Evolutionary conservation across 2,113 vertebrate genomes (phyloP).

Genomic region (Alaudala cheleensis): DNA sequence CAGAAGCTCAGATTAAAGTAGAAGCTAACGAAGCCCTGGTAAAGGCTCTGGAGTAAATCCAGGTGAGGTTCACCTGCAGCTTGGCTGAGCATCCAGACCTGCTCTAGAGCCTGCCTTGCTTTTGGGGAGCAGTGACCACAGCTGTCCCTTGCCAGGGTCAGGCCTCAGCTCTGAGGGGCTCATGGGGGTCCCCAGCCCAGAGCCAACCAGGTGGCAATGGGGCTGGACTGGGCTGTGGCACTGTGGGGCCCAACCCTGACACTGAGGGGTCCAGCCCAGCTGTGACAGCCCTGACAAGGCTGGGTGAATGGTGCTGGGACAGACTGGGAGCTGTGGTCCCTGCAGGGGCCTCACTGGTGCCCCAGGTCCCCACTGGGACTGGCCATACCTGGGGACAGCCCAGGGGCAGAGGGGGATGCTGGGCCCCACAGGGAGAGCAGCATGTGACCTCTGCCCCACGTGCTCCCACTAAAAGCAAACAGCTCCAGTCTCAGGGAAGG

Average conservation of each 20-base stretch:
- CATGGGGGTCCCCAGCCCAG: background rate
- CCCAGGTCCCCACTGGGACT: background rate
- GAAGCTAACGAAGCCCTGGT: conserved; percentile 93
- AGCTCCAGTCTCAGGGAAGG: background rate
- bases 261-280: background rate
- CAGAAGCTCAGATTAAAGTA: conserved; percentile 88
- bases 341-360: background rate
- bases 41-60: conserved; percentile 89
- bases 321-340: background rate
- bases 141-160: background rate
- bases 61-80: background rate
- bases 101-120: background rate
- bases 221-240: background rate
- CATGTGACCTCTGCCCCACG: background rate
- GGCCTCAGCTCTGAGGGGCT: background rate
- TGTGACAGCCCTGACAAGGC: background rate
- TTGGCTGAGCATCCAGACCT: background rate
- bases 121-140: background rate
- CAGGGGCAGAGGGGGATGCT: background rate
- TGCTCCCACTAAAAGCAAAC: background rate
- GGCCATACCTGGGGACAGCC: background rate
- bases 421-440: background rate
- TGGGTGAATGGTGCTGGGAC: background rate
- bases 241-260: background rate
- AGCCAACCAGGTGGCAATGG: background rate